phyloP scores from a whole-genome alignment of 2,888 invertebrate genomes.

The Drosophila incognita region DNA sequence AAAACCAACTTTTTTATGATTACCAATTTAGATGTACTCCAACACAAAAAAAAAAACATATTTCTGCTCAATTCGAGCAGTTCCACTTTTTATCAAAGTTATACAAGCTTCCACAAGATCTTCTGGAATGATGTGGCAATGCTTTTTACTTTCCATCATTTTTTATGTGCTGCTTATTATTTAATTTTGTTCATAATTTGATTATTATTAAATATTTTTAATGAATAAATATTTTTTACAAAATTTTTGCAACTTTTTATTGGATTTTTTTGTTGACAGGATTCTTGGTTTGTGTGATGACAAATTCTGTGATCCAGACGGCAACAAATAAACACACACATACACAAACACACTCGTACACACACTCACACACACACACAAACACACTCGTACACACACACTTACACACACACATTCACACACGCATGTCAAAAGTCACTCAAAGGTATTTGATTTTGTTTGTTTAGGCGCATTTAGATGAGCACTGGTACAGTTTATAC shows the following conservation, averaged over 20 bases:
- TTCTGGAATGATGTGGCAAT: slow-evolving; percentile 24
- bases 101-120: slow-evolving; percentile 10
- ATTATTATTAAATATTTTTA: slow-evolving; percentile 66
- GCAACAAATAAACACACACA: slow-evolving; percentile 18
- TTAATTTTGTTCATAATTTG: slow-evolving; percentile 51
- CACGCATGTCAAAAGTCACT: neutral
- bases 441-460: neutral
- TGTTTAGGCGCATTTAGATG: slow-evolving; percentile 5
- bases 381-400: slow-evolving; percentile 1
- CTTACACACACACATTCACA: neutral
- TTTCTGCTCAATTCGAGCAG: slow-evolving; percentile 17
- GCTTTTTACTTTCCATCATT: slow-evolving; percentile 33
- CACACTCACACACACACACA: neutral
- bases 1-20: slow-evolving; percentile 8
- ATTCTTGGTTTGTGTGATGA: slow-evolving; percentile 84
- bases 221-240: slow-evolving; percentile 56
- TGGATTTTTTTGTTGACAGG: slow-evolving; percentile 4
- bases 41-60: neutral
- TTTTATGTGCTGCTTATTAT: slow-evolving; percentile 37
- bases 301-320: slow-evolving; percentile 85
- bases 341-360: slow-evolving; percentile 8
- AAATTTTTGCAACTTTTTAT: slow-evolving; percentile 9
- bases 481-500: slow-evolving; percentile 6
- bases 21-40: slow-evolving; percentile 24
- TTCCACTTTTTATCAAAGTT: slow-evolving; percentile 11